These are phyloP conservation scores for Melanotaenia duboulayi DNA, from an alignment of 2,113 vertebrate genomes.

Conservation along the genomic window DNA sequence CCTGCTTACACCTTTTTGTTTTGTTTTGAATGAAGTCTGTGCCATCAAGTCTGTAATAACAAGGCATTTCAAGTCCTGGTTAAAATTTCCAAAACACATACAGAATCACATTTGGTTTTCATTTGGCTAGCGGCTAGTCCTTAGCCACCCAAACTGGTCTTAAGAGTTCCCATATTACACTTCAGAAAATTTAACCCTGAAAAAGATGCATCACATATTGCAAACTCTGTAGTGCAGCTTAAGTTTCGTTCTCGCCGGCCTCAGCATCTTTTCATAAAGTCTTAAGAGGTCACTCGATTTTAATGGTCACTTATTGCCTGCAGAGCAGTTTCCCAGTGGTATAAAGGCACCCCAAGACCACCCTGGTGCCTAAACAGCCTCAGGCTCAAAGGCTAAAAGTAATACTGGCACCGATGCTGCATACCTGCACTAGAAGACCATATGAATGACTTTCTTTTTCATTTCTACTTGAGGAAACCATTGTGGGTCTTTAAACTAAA, in stretches of 20 bases:
- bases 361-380: slow-evolving; percentile 75
- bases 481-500: slow-evolving; percentile 45
- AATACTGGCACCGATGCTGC: slow-evolving; percentile 62
- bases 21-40: slow-evolving; percentile 27
- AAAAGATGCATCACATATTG: slow-evolving; percentile 64
- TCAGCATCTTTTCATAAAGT: slow-evolving; percentile 72
- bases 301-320: slow-evolving; percentile 82
- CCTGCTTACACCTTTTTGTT: slow-evolving; percentile 27
- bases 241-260: slow-evolving; percentile 66
- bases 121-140: slow-evolving; percentile 79
- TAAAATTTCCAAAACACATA: slow-evolving; percentile 76
- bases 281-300: slow-evolving; percentile 82
- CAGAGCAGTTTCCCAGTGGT: slow-evolving; percentile 67
- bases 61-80: slow-evolving; percentile 44
- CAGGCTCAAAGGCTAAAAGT: slow-evolving; percentile 58
- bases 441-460: slow-evolving; percentile 50
- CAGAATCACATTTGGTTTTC: slow-evolving; percentile 87
- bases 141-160: slow-evolving; percentile 78
- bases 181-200: slow-evolving; percentile 66
- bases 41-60: slow-evolving; percentile 79
- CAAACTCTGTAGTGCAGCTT: slow-evolving; percentile 58
- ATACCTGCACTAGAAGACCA: slow-evolving; percentile 53
- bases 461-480: slow-evolving; percentile 43
- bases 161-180: slow-evolving; percentile 75
- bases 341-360: slow-evolving; percentile 72